Base-by-base conservation (phyloP, 1,140 invertebrate genomes). In the Calosoma granatense region DNA sequence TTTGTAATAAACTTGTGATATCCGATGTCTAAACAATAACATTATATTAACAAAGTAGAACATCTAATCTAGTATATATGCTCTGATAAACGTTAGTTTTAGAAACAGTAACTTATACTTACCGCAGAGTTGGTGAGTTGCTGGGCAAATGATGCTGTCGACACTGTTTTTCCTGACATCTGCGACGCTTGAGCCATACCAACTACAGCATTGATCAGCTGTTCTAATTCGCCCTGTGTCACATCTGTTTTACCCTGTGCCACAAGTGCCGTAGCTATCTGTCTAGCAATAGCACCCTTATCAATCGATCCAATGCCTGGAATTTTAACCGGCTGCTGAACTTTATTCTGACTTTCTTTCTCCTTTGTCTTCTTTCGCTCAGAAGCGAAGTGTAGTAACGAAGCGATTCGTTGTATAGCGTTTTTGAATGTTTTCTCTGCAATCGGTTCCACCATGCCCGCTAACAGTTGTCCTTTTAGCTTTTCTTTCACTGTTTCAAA, bases 401-500 rank as follows among this genome's bases (percentile, higher is more conserved):
- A 76, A 9, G 85, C 84, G 51, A 82, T 84, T 63, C 85, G 83
- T 65, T 82, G 80, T 59, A 83, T 79, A 23, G 78, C 79, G 11
- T 72, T 75, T 60, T 79, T 77, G 20, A 82, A 81, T 3, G 85
- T 80, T 43, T 75, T 71, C 26, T 83, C 77, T 1, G 84, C 81
- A 62, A 77, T 71, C 57, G 80, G 76, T 39, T 81, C 75, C 17
- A 91, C 81, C 63, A 90, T 80, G 43, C 86, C 85, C 3, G 88
- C 87, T 59, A 86, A 81, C 23, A 88, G 69, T 55, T 88, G 85
- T 30, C 88, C 89, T 71, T 88, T 89, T 12, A 92, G 71, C 68
- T 90, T 91, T 66, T 92, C 88, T 67, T 90, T 90, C 0, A 85
- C 82, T 0, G 87, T 90, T 72, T 91, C 89, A 54, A 92, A 81